Evolutionary conservation across 2,888 invertebrate species (phyloP), one percentile per base, ranked within the genome.

Genomic region (Augiades crinisus): DNA sequence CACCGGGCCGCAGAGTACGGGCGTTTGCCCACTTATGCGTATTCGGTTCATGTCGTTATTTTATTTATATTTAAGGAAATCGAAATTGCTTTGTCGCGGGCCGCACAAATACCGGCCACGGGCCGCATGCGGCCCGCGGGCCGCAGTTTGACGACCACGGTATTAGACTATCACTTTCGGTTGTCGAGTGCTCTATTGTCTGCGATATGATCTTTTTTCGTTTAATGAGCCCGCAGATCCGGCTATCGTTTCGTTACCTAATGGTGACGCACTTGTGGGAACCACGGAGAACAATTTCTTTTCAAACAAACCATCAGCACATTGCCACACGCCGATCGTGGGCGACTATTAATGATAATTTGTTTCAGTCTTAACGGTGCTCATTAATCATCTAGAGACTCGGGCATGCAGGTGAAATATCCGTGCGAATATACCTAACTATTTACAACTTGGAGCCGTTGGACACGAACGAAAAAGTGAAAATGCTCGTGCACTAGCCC

Each of bases 161-260:
- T 80, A 77, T 78, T 75, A 78, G 69, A 82, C 82, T 86, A 87
- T 85, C 84, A 84, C 86, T 86, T 85, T 85, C 79, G 68, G 83
- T 78, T 81, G 76, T 70, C 72, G 79, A 81, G 79, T 82, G 75
- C 72, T 77, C 78, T 78, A 83, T 86, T 84, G 86, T 86, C 70
- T 67, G 72, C 64, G 81, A 84, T 85, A 81, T 77, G 73, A 86
- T 85, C 83, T 75, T 78, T 81, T 80, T 81, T 82, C 74, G 68
- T 75, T 78, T 86, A 85, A 86, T 85, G 80, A 81, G 75, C 72
- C 68, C 67, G 72, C 73, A 78, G 81, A 81, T 86, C 86, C 85
- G 83, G 86, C 75, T 76, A 31, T 40, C 47, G 77, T 76, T 78
- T 38, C 61, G 81, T 85, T 85, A 81, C 80, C 72, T 82, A 85